These are phyloP conservation scores for Protaetia brevitarsis DNA, from an alignment of 1,140 invertebrate genomes.

Conservation along the genomic window DNA sequence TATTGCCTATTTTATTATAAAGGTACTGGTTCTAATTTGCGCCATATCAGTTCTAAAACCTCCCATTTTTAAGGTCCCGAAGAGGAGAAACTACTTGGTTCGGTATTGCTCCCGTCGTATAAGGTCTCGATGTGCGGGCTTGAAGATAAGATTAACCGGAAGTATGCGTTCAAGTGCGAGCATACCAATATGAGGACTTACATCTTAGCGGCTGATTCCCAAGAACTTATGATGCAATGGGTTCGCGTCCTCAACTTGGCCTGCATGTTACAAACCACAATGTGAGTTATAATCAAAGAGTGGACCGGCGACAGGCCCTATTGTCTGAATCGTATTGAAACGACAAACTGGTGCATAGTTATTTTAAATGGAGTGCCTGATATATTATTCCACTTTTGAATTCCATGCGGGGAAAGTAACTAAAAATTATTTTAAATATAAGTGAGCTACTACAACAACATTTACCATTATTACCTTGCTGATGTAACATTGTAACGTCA, in stretches of 20 bases:
- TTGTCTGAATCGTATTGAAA: too few relatives aligned
- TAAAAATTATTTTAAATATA: too few relatives aligned
- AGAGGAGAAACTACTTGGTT: conserved; percentile 85
- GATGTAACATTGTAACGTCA: too few relatives aligned
- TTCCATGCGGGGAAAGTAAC: too few relatives aligned
- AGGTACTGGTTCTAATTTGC: conserved; percentile 63
- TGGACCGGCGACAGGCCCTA: too few relatives aligned
- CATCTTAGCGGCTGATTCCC: conserved; percentile 82
- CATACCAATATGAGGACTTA: conserved; percentile 94
- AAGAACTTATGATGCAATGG: conserved; percentile 85
- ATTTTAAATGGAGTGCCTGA: too few relatives aligned
- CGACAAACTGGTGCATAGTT: too few relatives aligned
- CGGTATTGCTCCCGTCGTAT: conserved; percentile 87
- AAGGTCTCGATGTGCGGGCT: conserved; percentile 76
- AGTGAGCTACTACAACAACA: too few relatives aligned
- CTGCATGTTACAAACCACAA: conserved; percentile 64
- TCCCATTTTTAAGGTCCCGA: conserved; percentile 64
- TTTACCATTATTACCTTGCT: too few relatives aligned
- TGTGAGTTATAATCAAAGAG: too few relatives aligned
- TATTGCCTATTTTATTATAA: conserved; percentile 95
- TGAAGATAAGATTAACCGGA: conserved; percentile 82
- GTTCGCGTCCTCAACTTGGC: conserved; percentile 82
- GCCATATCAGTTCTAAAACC: too few relatives aligned
- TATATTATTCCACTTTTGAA: too few relatives aligned
- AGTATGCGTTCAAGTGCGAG: conserved; percentile 91